A percentile compares a stretch with the other conserved stretches of the same genome.
Conservation (phyloP, 2,113 vertebrate genomes). For the Bufo gargarizans region DNA sequence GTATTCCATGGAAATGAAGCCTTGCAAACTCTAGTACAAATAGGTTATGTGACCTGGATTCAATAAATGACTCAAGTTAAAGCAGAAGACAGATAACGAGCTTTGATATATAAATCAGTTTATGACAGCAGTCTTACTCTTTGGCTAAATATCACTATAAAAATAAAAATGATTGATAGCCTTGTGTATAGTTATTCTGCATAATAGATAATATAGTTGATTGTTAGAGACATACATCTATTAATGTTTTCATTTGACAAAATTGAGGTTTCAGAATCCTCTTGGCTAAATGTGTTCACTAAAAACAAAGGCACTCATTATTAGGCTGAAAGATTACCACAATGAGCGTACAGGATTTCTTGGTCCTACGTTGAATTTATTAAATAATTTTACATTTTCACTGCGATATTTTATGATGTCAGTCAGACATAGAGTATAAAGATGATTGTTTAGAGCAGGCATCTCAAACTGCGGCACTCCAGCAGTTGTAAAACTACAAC, state of each 20-base stretch:
- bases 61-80: background rate
- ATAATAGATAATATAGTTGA: conserved; percentile 1
- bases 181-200: background rate
- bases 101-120: background rate
- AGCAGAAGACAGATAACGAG: background rate
- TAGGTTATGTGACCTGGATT: conserved; percentile 22
- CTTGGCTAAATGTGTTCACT: background rate
- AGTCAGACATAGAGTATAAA: background rate
- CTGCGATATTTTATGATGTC: background rate
- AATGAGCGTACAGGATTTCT: background rate
- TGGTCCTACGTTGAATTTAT: background rate
- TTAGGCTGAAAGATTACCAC: conserved; percentile 7
- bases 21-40: conserved; percentile 8
- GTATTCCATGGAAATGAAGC: background rate
- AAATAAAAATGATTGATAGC: conserved; percentile 10
- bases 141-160: background rate
- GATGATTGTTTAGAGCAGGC: background rate
- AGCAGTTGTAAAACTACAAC: too few species aligned
- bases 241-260: conserved; percentile 21
- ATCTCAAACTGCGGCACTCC: too few species aligned
- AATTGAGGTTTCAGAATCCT: conserved; percentile 21
- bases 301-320: conserved; percentile 15
- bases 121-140: background rate
- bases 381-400: background rate
- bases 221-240: background rate